A percentile compares a stretch with the other conserved stretches of the same genome.
These are phyloP conservation scores for Chrysopilus asiliformis DNA, from an alignment of 2,888 invertebrate genomes.

Conservation along the genomic window DNA sequence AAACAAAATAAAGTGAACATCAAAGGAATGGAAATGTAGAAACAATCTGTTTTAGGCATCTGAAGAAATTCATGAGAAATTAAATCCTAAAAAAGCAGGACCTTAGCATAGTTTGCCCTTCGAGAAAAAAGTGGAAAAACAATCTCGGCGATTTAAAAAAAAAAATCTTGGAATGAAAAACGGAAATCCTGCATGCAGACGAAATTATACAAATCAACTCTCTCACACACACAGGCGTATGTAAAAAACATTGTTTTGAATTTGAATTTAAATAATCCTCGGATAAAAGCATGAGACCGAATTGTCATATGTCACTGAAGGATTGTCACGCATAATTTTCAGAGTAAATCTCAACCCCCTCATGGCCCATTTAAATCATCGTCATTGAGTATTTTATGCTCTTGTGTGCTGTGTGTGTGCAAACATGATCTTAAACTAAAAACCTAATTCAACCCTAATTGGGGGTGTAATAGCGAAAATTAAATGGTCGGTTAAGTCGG, in stretches of 20 bases:
- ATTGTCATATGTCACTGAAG: slow-evolving; percentile 8
- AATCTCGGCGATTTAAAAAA: no score
- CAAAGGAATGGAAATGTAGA: no score
- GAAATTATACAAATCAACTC: no score
- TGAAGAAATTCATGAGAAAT: background rate
- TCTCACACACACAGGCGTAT: no score
- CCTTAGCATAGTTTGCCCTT: background rate
- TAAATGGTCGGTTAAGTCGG: slow-evolving; percentile 26
- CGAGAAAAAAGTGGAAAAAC: background rate
- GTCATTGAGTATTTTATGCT: background rate
- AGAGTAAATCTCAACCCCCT: no score
- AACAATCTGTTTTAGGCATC: no score
- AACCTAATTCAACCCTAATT: slow-evolving; percentile 28
- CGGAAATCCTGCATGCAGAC: no score
- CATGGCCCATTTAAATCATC: no score
- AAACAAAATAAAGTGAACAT: no score
- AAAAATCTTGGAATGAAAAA: no score
- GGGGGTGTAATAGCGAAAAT: slow-evolving; percentile 33
- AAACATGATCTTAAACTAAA: slow-evolving; percentile 9
- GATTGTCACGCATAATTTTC: no score
- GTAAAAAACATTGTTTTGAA: no score
- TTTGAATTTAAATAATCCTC: slow-evolving; percentile 17
- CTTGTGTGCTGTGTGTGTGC: slow-evolving; percentile 2
- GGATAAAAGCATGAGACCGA: slow-evolving; percentile 13
- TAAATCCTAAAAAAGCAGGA: background rate